phyloP scores from a whole-genome alignment of 1,140 invertebrate species.

The Papilio xuthus region DNA sequence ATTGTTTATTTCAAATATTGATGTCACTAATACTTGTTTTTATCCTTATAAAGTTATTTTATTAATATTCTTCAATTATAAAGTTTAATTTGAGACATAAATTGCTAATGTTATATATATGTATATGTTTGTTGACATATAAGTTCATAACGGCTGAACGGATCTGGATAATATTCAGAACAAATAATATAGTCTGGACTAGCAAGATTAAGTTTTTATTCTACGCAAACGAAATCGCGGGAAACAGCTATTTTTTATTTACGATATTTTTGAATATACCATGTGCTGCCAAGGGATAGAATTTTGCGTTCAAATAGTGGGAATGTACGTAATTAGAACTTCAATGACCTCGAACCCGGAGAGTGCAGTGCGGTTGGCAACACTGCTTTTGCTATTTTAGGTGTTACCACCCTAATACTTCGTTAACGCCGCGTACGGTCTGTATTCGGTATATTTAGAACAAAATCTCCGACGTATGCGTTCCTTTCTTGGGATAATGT shows the following conservation, averaged over 20 bases:
- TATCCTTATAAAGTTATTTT: constrained; percentile 3
- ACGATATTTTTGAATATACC: not conserved
- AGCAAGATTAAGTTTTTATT: not conserved
- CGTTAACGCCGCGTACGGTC: constrained; percentile 4
- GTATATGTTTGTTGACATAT: too few relatives aligned
- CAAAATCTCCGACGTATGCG: not conserved
- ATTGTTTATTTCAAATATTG: not conserved
- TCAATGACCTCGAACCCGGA: not conserved
- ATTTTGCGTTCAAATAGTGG: not conserved
- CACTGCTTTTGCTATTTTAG: constrained; percentile 26
- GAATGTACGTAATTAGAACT: constrained; percentile 30
- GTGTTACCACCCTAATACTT: constrained; percentile 27
- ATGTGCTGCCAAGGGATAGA: not conserved
- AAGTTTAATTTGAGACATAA: not conserved
- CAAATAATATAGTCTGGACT: not conserved
- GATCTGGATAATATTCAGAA: too few relatives aligned
- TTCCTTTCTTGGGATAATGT: not conserved
- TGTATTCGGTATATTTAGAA: constrained; percentile 23
- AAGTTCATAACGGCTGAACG: too few relatives aligned
- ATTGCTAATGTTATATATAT: not conserved
- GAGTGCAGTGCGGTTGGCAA: constrained; percentile 29
- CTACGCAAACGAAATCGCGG: not conserved
- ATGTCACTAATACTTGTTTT: not conserved
- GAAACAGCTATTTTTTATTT: not conserved
- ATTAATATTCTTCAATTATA: not conserved